Base-by-base conservation (phyloP, 1,140 invertebrate genomes). In the Euura saliciscinereae region DNA sequence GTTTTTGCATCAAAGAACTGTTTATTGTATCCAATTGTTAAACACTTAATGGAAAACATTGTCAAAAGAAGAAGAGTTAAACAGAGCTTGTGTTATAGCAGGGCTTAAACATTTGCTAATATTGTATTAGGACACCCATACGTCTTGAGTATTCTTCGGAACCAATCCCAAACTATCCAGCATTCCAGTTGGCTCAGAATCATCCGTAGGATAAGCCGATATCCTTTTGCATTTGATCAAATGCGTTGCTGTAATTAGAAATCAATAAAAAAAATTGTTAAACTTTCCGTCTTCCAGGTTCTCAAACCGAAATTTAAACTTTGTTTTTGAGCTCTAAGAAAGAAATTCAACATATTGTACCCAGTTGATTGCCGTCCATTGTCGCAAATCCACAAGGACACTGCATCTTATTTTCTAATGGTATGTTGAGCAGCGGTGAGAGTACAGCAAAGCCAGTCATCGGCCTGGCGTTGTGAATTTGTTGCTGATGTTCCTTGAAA, bases 341-440 rank as follows among this genome's bases (percentile, higher is more conserved):
- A 28, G 0, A 28, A 28, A 28, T 28, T 28, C 28, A 28, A 28
- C 28, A 28, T 28, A 28, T 28, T 2, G n/a, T 77, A 86, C 85
- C 84, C 44, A 87, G 78, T 76, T 77, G 79, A 82, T 89, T 87
- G 82, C 94, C 94, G 77, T 94, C 91, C 64, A 82, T 82, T n/a
- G 91, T 91, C 64, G 84, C 86, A 82, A 92, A 95, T 7, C 93
- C 93, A 84, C 94, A 96, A 43, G 92, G 89, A 83, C 94, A 96
- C 80, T 92, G 89, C 87, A 95, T 88, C 79, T 88, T 86, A 73
- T 88, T 88, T 44, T 90, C 87, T 71, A 93, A 86, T 68, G 85
- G 85, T 28, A 87, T 84, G 74, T 84, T 86, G 4, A 86, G 81
- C 0, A 88, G 77, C 10, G 86, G 89, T 76, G 81, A 89, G 77